phyloP scores from a whole-genome alignment of 2,113 vertebrate genomes.

The Agapornis roseicollis region DNA sequence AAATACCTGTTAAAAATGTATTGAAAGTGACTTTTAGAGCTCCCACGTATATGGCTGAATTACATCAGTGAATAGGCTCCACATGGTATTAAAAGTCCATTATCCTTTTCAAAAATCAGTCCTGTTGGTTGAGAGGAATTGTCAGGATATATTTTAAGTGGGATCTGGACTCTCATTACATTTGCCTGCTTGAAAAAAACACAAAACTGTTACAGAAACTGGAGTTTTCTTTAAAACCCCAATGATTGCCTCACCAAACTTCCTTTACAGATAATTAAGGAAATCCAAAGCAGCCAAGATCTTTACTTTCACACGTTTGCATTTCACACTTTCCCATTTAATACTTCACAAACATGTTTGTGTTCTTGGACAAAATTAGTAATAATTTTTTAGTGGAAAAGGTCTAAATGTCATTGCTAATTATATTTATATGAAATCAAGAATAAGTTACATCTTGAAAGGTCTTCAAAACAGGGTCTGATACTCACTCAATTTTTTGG shows the following conservation, averaged over 20 bases:
- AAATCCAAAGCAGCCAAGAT: neutral
- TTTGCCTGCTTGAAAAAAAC: neutral
- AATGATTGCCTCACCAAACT: neutral
- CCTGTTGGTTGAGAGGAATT: neutral
- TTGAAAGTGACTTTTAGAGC: neutral
- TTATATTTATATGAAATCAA: neutral
- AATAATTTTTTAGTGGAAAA: neutral
- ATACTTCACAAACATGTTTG: neutral
- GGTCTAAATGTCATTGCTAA: neutral
- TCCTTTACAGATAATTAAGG: neutral
- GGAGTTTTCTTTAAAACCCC: neutral
- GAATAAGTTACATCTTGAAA: neutral
- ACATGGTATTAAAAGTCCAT: neutral
- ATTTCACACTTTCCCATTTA: neutral
- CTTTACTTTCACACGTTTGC: neutral
- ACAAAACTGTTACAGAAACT: neutral
- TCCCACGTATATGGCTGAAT: neutral
- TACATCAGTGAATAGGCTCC: neutral
- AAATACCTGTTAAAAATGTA: constrained; percentile 9
- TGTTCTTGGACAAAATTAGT: neutral
- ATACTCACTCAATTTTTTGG: neutral
- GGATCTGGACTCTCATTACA: neutral
- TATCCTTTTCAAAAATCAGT: constrained; percentile 1
- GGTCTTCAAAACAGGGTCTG: neutral
- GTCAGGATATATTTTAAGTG: neutral